Conservation (phyloP, 2,888 invertebrate species). For the Clusia tigrina region DNA sequence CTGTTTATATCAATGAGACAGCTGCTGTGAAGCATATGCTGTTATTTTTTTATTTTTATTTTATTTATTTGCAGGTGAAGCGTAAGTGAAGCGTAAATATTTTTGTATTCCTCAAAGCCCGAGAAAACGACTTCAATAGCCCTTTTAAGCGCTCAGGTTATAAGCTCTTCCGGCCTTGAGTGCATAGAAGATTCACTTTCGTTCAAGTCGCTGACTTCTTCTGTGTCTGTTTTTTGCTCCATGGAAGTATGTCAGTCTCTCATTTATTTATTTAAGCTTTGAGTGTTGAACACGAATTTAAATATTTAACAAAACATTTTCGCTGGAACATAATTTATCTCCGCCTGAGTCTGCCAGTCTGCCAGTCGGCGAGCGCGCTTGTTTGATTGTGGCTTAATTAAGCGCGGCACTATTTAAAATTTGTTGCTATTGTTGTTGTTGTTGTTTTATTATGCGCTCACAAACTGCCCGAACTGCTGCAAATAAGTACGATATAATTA, state of each 20-base stretch:
- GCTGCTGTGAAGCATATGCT: too few relatives aligned
- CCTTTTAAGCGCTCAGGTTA: background rate
- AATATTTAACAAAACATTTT: background rate
- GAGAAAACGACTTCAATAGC: too few relatives aligned
- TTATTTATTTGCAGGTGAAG: too few relatives aligned
- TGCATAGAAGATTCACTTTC: background rate
- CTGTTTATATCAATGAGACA: too few relatives aligned
- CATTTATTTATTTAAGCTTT: too few relatives aligned
- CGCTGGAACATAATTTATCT: too few relatives aligned
- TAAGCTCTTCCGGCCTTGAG: background rate
- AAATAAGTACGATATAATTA: conserved; percentile 41
- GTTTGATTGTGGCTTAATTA: conserved; percentile 25
- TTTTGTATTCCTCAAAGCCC: too few relatives aligned
- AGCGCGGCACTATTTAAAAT: conserved; percentile 10
- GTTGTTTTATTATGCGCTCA: background rate
- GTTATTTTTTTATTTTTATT: too few relatives aligned
- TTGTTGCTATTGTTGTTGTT: background rate
- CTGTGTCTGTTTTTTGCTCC: too few relatives aligned
- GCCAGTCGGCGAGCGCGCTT: background rate
- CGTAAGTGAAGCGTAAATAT: too few relatives aligned
- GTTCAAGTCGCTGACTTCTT: background rate
- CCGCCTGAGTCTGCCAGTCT: conserved; percentile 9
- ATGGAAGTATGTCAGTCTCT: too few relatives aligned
- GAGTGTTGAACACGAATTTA: background rate
- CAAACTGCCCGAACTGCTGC: background rate